Evolutionary conservation across 2,888 invertebrate genomes (phyloP).

Genomic region (Germaria angustata): DNA sequence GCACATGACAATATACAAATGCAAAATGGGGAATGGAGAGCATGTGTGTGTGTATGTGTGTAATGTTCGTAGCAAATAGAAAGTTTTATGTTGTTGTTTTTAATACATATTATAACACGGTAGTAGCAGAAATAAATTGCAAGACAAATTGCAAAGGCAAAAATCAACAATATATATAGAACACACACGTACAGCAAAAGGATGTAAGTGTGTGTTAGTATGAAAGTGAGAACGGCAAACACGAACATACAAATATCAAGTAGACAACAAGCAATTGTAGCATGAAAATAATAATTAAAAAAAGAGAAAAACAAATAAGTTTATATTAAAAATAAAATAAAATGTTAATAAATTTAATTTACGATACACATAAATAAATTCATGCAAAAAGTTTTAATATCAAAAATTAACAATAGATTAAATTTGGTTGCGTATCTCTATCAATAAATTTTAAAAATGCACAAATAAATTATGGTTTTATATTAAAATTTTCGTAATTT

Average conservation of each 20-base stretch:
- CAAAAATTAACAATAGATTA: neutral
- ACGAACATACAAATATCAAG: constrained; percentile 28
- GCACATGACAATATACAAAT: neutral
- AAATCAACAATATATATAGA: constrained; percentile 15
- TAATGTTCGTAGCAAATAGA: neutral
- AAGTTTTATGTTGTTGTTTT: neutral
- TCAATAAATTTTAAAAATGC: neutral
- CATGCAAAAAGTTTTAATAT: constrained; percentile 4
- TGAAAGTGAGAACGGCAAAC: constrained; percentile 10
- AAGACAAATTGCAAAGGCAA: constrained; percentile 36
- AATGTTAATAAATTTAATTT: constrained; percentile 27
- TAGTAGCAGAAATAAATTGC: constrained; percentile 48
- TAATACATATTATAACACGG: neutral
- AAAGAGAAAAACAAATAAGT: constrained; percentile 16
- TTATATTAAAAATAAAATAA: neutral
- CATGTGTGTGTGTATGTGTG: neutral
- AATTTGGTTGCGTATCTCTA: no score
- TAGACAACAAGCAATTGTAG: constrained; percentile 42
- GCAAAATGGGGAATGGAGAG: constrained; percentile 1
- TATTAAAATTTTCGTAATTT: neutral
- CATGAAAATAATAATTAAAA: constrained; percentile 53
- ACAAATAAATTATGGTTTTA: constrained; percentile 3
- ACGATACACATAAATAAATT: neutral
- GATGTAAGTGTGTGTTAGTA: neutral
- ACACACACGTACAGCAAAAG: neutral